Base-by-base conservation (phyloP, 2,113 vertebrate species). In the Alexandromys fortis region DNA sequence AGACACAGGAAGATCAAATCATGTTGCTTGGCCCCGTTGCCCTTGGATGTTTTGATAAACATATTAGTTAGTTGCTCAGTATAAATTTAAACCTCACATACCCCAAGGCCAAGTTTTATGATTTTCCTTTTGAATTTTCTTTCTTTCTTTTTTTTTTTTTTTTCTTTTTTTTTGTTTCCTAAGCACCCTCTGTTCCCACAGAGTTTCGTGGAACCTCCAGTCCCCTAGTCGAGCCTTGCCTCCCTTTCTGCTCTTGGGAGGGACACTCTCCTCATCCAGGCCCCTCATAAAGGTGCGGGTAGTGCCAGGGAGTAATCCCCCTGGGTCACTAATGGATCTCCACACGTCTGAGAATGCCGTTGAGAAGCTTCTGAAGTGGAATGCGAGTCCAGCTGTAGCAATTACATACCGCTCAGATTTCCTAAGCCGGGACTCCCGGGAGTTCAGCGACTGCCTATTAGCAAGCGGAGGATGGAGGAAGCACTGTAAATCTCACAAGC, bases 271-370 rank as follows among this genome's bases (percentile, higher is more conserved):
- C 97, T 98, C 98, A 96, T 98, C 96, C 97, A 96, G 94, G 75
- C 86, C 94, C 75, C 96, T 96, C 83, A 1, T 94, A 97, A 98
- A 96, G 98, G 97, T 88, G 98, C 92, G 79, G 97, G 96, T 96
- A 86, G 68, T 97, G 97, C 97, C 97, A 98, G 96, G 28, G 96
- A 95, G 88, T 81, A 97, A 97, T 98, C 97, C 98, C 97, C 97
- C 91, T 35, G 75, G 97, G 98, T 97, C 98, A 86, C 97, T 98
- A 97, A 98, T 98, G 98, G 97, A 98, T 97, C 97, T 98, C 98
- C 98, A 98, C 98, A 98, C 98, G 98, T 99, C 98, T 98, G 98
- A 98, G 97, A 98, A 98, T 96, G 97, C 94, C 97, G 98, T 98
- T 98, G 98, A 97, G 98, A 98, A 98, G 97, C 97, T 98, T 97